Percentiles rank a stretch among this genome's conserved stretches.
These are phyloP conservation scores for Tragelaphus oryx DNA, from an alignment of 2,797 vertebrate genomes.

Conservation along the genomic window DNA sequence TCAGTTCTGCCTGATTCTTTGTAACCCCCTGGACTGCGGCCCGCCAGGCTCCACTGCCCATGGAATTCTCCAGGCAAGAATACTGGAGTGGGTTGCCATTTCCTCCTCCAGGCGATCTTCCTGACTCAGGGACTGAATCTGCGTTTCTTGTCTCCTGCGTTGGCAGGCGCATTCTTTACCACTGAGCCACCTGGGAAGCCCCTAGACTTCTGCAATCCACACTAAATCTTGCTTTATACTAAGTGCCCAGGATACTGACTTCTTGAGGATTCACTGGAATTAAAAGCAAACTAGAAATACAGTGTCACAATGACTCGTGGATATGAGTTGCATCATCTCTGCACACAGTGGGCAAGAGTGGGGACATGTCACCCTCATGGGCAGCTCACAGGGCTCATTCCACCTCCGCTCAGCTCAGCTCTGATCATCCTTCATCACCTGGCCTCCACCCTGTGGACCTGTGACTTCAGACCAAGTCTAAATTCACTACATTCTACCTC, in stretches of 20 bases:
- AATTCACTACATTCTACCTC: neutral
- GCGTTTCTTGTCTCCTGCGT: fast-evolving
- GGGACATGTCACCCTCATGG: fast-evolving
- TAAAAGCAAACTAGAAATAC: neutral
- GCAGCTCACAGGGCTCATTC: neutral
- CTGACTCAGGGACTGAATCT: neutral
- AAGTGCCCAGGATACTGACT: neutral
- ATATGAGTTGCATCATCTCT: no score
- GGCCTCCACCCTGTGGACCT: neutral
- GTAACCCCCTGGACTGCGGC: neutral
- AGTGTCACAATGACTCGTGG: neutral
- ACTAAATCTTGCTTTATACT: neutral
- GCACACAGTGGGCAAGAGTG: neutral
- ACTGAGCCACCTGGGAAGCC: neutral
- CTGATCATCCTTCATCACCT: fast-evolving
- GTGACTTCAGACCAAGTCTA: neutral
- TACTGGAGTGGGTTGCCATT: neutral
- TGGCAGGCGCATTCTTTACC: neutral
- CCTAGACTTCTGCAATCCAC: neutral
- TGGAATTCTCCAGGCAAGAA: neutral
- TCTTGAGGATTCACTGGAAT: neutral
- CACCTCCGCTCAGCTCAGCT: neutral
- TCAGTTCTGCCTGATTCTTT: neutral
- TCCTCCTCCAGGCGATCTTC: neutral
- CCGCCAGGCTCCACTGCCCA: neutral